These are phyloP conservation scores for Pseudopodoces humilis DNA, from an alignment of 2,113 vertebrate genomes.

Conservation along the genomic window DNA sequence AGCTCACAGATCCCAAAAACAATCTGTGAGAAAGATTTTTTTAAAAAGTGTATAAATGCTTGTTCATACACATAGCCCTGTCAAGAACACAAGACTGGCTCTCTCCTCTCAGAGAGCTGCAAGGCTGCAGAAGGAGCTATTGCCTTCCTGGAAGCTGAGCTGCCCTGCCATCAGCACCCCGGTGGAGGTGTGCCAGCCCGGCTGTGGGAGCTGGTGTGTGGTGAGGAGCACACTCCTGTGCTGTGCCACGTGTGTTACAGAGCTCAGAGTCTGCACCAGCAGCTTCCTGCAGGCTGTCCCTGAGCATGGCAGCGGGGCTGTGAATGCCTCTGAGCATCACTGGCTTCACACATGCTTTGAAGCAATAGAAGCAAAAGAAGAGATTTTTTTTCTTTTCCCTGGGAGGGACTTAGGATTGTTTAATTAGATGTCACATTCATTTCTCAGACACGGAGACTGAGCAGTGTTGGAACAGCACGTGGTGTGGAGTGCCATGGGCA, in stretches of 20 bases:
- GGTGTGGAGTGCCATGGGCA: neutral
- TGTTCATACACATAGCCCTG: neutral
- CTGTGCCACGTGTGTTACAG: rapidly evolving
- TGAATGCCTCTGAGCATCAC: neutral
- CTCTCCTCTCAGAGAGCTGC: neutral
- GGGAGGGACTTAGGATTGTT: neutral
- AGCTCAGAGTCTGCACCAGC: rapidly evolving
- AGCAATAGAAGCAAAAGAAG: neutral
- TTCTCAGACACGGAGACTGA: neutral
- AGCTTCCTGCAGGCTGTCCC: neutral
- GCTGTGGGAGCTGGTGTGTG: rapidly evolving
- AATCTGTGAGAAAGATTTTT: neutral
- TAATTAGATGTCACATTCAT: neutral
- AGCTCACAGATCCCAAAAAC: neutral
- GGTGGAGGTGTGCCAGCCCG: rapidly evolving
- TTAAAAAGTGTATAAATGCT: neutral
- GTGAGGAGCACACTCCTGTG: neutral
- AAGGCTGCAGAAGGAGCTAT: neutral
- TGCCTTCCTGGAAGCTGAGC: neutral
- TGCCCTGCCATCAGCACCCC: neutral
- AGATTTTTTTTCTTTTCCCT: too few species aligned
- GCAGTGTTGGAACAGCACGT: neutral
- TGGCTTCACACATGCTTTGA: neutral
- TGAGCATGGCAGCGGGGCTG: rapidly evolving
- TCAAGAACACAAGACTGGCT: neutral